These are phyloP conservation scores for Hybognathus amarus DNA, from an alignment of 2,797 vertebrate species.

Conservation along the genomic window DNA sequence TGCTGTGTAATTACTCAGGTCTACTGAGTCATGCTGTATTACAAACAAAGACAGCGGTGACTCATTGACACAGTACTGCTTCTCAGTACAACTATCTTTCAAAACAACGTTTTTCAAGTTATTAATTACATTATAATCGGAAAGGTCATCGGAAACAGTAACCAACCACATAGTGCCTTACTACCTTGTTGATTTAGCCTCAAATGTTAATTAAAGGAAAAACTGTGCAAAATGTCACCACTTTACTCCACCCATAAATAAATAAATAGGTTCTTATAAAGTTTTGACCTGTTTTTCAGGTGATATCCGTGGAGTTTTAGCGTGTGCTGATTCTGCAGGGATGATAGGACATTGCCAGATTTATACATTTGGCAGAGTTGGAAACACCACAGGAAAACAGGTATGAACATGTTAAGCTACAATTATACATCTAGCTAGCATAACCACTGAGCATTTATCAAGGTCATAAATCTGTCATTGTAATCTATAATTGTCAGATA, in stretches of 20 bases:
- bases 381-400: constrained; percentile 41
- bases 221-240: neutral
- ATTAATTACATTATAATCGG: neutral
- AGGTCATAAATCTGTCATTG: neutral
- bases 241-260: neutral
- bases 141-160: constrained; percentile 21
- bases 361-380: constrained; percentile 39
- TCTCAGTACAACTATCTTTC: neutral
- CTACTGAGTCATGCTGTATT: neutral
- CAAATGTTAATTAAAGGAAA: neutral
- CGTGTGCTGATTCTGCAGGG: constrained; percentile 50
- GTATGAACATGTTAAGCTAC: constrained; percentile 19
- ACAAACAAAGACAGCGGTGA: neutral
- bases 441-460: neutral
- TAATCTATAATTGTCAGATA: neutral
- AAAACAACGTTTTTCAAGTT: neutral
- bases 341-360: constrained; percentile 53
- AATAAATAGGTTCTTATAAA: neutral
- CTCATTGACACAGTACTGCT: neutral
- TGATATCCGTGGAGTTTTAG: constrained; percentile 48
- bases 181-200: neutral
- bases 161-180: neutral
- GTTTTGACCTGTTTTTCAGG: constrained; percentile 36
- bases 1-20: neutral
- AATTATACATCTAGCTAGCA: neutral